Base-by-base conservation (phyloP, 2,797 vertebrate species). In the Alauda arvensis region DNA sequence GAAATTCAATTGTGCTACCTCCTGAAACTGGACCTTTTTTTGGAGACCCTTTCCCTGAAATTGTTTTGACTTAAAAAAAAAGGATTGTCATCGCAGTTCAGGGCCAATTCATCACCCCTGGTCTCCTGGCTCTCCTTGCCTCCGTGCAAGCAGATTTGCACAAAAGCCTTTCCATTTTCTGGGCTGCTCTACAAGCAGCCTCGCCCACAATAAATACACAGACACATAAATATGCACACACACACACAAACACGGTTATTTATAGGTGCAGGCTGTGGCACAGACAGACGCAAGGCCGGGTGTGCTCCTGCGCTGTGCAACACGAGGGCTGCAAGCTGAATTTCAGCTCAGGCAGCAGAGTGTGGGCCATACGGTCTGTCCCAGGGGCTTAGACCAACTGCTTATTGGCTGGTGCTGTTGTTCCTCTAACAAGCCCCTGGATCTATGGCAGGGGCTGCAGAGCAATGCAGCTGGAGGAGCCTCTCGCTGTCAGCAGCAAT, bases 391-490 rank as follows among this genome's bases (percentile, higher is more conserved):
- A 87, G 74, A 81, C 85, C 93, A 89, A 87, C 80, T 79, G 85
- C 53, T 89, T 90, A 91, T 84, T 94, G 93, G 87, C 90, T 92
- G 90, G 68, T 67, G 89, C 90, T 84, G 90, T 26, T 91, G 88
- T 75, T 94, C 56, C 77, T 85, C 85, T 95, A 94, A 94, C 90
- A 82, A 95, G 91, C 71, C 85, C 93, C 90, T 90, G 93, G 94
- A 92, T 92, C n/a, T 83, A 85, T 65, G 79, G 46, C 88, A 48
- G 87, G 42, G 91, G 90, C 93, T 93, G 88, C 80, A 68, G 77
- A 93, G 91, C 84, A 92, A 92, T 90, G 93, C 93, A 85, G 93
- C 85, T 87, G 88, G 87, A 93, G 77, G 88, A 90, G 88, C 87
- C 87, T 94, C 71, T 89, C 71, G 8, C 71, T 74, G 85, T 89